A percentile compares a stretch with the other conserved stretches of the same genome.
These are phyloP conservation scores for Tiliacea aurago DNA, from an alignment of 2,888 invertebrate species.

Conservation along the genomic window DNA sequence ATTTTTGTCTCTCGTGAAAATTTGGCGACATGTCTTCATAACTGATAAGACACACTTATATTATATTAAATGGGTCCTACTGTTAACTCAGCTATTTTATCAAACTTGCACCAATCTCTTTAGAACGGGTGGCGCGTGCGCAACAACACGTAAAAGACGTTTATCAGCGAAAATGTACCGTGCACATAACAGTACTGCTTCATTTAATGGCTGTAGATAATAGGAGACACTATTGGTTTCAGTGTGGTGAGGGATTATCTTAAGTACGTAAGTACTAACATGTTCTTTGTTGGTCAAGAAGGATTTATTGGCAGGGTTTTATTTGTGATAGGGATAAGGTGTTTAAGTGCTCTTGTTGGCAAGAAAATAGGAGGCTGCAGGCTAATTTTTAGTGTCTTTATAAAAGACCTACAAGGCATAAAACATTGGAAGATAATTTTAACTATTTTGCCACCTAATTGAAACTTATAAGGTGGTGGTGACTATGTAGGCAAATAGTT, in stretches of 20 bases:
- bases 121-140: slow-evolving; percentile 69
- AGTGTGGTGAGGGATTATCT: slow-evolving; percentile 34
- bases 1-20: neutral
- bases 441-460: too few species aligned
- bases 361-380: neutral
- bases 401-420: too few species aligned
- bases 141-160: slow-evolving; percentile 66
- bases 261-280: neutral
- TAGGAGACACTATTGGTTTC: slow-evolving; percentile 49
- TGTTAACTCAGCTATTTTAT: slow-evolving; percentile 19
- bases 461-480: too few species aligned
- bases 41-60: neutral
- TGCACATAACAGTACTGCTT: slow-evolving; percentile 70
- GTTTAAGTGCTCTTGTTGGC: neutral
- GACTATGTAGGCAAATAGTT: too few species aligned
- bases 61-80: neutral
- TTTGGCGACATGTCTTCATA: neutral
- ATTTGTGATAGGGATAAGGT: slow-evolving; percentile 28
- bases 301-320: slow-evolving; percentile 41
- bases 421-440: too few species aligned
- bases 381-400: too few species aligned
- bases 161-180: slow-evolving; percentile 70
- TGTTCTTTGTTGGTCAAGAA: neutral
- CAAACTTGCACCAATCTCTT: slow-evolving; percentile 48
- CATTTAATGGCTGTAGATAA: slow-evolving; percentile 71